These are phyloP conservation scores for Vidua chalybeata DNA, from an alignment of 2,113 vertebrate species.

Conservation along the genomic window DNA sequence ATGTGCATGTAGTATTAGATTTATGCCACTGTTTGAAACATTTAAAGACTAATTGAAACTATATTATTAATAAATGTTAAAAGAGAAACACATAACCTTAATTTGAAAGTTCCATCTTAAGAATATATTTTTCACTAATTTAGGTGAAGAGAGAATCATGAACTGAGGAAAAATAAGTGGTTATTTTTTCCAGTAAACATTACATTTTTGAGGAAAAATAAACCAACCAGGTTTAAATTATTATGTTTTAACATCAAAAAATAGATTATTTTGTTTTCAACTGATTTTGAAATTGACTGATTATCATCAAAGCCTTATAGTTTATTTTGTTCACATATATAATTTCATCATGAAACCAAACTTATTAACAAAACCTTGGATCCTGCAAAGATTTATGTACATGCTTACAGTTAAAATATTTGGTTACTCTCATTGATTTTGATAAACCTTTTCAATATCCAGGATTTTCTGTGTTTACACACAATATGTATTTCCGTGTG, in stretches of 20 bases:
- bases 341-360: not conserved
- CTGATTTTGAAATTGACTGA: not conserved
- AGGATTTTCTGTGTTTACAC: not conserved
- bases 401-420: not conserved
- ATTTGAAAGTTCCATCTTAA: not conserved
- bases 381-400: not conserved
- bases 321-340: not conserved
- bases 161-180: not conserved
- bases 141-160: not conserved
- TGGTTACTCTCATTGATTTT: not conserved
- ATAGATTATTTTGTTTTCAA: not conserved
- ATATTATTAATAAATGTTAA: not conserved
- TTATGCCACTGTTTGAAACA: not conserved
- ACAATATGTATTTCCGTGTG: not conserved
- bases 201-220: not conserved
- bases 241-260: not conserved
- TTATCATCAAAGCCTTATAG: not conserved
- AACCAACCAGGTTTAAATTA: not conserved
- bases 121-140: not conserved
- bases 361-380: not conserved
- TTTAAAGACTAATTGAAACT: not conserved
- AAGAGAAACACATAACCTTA: not conserved
- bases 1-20: not conserved
- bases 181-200: not conserved
- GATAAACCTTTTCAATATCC: not conserved